Percentiles rank a stretch among this genome's conserved stretches.
Evolutionary conservation across 2,888 invertebrate species (phyloP).

Genomic region (Lasioglossum pauxillum): DNA sequence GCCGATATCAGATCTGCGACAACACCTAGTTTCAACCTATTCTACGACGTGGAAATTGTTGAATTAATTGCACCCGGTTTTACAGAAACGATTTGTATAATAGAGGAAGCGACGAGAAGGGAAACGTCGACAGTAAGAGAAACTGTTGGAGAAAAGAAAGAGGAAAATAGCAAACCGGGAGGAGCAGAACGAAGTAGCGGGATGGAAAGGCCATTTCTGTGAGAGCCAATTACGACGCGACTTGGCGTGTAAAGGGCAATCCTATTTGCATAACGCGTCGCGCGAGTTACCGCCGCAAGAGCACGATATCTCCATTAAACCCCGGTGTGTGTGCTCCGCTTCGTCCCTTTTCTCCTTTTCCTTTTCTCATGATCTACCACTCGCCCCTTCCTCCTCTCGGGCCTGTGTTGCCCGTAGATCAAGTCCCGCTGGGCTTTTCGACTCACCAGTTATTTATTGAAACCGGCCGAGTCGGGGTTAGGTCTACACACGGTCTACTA

Average conservation of each 20-base stretch:
- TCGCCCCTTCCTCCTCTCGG: background rate
- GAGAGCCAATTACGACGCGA: constrained; percentile 78
- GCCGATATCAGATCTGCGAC: background rate
- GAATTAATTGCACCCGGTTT: background rate
- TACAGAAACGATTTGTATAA: background rate
- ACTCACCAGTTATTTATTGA: constrained; percentile 77
- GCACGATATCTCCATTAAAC: constrained; percentile 81
- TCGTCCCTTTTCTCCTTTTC: constrained; percentile 52
- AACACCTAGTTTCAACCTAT: background rate
- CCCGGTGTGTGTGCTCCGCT: constrained; percentile 45
- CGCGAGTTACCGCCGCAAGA: constrained; percentile 70
- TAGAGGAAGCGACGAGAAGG: background rate
- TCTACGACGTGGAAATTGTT: background rate
- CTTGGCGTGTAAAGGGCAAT: constrained; percentile 78
- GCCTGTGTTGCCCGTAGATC: constrained; percentile 73
- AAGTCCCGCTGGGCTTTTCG: constrained; percentile 70
- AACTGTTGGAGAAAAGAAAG: background rate
- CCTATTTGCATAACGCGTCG: constrained; percentile 82
- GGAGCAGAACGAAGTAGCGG: constrained; percentile 40
- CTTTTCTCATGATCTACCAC: constrained; percentile 1
- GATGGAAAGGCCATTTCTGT: constrained; percentile 64
- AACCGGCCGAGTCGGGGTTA: constrained; percentile 39
- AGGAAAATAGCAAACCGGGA: constrained; percentile 8
- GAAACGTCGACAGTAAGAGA: background rate
- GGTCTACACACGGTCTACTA: constrained; percentile 1